Percentiles rank a stretch among this genome's conserved stretches.
Evolutionary conservation across 2,888 invertebrate genomes (phyloP).

Genomic region (Lottia gigantea): DNA sequence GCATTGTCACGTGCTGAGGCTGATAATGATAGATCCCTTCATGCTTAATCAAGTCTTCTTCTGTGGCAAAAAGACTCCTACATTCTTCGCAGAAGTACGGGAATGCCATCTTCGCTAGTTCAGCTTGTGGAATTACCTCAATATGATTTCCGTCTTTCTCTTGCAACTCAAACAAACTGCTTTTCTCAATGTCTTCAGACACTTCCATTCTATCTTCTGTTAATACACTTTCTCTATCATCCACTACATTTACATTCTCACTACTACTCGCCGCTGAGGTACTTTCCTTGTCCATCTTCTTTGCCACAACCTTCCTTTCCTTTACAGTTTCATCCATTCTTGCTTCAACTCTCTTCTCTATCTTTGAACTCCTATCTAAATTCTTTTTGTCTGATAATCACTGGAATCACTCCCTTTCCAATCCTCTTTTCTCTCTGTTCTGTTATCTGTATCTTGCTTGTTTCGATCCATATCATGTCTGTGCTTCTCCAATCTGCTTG

Average conservation of each 20-base stretch:
- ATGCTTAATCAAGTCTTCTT: no score
- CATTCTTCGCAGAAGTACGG: no score
- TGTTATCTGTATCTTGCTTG: neutral
- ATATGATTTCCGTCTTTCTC: neutral
- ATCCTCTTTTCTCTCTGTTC: neutral
- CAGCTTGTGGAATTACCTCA: neutral
- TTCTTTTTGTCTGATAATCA: neutral
- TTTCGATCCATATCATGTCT: neutral
- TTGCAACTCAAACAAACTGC: neutral
- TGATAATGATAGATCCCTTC: no score
- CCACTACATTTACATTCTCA: neutral
- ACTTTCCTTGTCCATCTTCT: neutral
- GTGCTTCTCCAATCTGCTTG: constrained; percentile 6
- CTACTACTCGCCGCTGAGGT: neutral
- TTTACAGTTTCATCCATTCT: neutral
- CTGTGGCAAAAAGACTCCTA: no score
- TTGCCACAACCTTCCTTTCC: neutral
- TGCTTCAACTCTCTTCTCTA: neutral
- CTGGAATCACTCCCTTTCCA: neutral
- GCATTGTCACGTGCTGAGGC: no score
- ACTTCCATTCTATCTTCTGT: constrained; percentile 4
- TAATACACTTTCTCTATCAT: neutral
- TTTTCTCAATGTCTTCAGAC: neutral
- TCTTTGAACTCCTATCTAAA: constrained; percentile 5
- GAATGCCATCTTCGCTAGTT: neutral